Base-by-base conservation (phyloP, 2,797 vertebrate genomes). In the Yasuhikotakia modesta region DNA sequence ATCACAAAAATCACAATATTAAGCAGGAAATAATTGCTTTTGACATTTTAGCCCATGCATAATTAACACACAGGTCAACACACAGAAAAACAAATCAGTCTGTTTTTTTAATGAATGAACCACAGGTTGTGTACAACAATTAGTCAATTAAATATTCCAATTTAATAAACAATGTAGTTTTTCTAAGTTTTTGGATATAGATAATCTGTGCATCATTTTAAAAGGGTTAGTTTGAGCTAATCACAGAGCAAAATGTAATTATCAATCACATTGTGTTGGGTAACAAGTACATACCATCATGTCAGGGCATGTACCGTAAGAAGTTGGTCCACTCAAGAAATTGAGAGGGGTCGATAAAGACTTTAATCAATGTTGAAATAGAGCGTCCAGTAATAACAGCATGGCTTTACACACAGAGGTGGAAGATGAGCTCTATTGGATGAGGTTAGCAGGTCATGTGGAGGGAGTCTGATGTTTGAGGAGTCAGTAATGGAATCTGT, bases 221-320 rank as follows among this genome's bases (percentile, higher is more conserved):
- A n/a, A n/a, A n/a, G n/a, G n/a, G n/a, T n/a, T n/a, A n/a, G 75
- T 70, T 73, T 73, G 81, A 82, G 85, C 86, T 91, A 90, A 92
- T 90, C 84, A 85, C 76, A 82, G 82, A 79, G 71, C 83, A 84
- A 19, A 46, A 50, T 32, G 55, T 84, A 66, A 83, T 86, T 81
- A 83, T 70, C 58, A 11, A 17, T 21, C 64, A 21, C 21, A 65
- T 32, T 65, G 63, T 16, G 24, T 71, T 46, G 27, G 52, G 53
- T 79, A 83, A 82, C 58, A 55, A 60, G 66, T 24, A 65, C 55
- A 55, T 68, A 55, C 50, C 19, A 11, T 79, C 24, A 61, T 60
- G 52, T 39, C 74, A 52, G 39, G 50, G 24, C 39, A 27, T 70
- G 43, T 7, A 30, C 14, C 1, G 45, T 70, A 66, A 76, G 53